Percentiles rank a stretch among this genome's conserved stretches.
These are phyloP conservation scores for Helicorthomorpha holstii DNA, from an alignment of 1,140 invertebrate genomes.

Conservation along the genomic window DNA sequence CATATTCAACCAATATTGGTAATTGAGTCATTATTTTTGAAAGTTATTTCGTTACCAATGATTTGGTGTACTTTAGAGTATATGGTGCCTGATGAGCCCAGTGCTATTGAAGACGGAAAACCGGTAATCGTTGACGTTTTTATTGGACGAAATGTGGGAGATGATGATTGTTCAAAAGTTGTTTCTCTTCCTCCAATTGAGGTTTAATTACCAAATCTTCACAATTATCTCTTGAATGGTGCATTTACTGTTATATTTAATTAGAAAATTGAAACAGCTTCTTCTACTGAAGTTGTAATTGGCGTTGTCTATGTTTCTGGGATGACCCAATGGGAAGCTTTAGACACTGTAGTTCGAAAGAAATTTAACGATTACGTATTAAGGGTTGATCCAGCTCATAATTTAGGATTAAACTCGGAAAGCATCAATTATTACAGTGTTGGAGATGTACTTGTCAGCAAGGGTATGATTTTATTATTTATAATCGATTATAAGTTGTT, in stretches of 20 bases:
- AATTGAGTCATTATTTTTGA: too few species aligned
- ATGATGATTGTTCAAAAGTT: background rate
- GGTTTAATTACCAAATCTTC: too few species aligned
- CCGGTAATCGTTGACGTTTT: too few species aligned
- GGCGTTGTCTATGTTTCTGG: conserved; percentile 75
- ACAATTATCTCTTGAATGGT: too few species aligned
- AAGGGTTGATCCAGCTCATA: conserved; percentile 80
- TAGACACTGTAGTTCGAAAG: conserved; percentile 76
- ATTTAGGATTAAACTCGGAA: conserved; percentile 73
- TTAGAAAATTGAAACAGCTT: too few species aligned
- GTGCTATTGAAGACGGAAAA: conserved; percentile 24
- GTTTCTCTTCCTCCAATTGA: background rate
- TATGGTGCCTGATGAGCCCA: too few species aligned
- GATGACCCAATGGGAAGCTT: conserved; percentile 84
- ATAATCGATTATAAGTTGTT: too few species aligned
- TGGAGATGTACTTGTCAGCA: conserved; percentile 51
- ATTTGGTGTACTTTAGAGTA: too few species aligned
- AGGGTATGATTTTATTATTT: too few species aligned
- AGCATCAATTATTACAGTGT: conserved; percentile 82
- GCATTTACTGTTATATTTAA: too few species aligned
- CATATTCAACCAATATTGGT: conserved; percentile 15
- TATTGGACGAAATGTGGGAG: conserved; percentile 38
- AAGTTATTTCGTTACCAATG: too few species aligned
- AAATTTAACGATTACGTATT: conserved; percentile 90
- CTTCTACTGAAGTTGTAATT: conserved; percentile 48